Evolutionary conservation across 2,888 invertebrate genomes (phyloP), one percentile per base, ranked within the genome.

Genomic region (Papilio elwesi): DNA sequence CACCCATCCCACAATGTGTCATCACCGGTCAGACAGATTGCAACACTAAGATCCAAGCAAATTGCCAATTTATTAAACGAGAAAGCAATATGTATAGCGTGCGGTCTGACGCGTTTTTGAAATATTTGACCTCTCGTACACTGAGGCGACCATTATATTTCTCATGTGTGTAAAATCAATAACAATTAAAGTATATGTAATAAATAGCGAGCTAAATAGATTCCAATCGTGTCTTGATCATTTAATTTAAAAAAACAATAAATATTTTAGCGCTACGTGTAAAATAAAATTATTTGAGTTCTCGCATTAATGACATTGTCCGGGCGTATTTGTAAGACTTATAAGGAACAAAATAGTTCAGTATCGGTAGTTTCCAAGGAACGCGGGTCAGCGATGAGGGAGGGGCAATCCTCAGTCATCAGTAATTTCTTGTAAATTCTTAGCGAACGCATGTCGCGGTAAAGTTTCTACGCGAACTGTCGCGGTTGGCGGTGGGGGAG

Each of bases 51-150:
- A 63, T 16, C 47, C 52, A 70, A 70, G 38, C 69, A 68, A 68
- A 68, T 48, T 57, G 57, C 48, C n/a, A 26, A 51, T 70, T 70
- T 47, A 51, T 63, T 63, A 43, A 70, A 70, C 63, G 51, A 52
- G 62, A 70, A 63, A 70, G 63, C 52, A 15, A 38, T 63, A 69
- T 43, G 36, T 43, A 59, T 26, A 49, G 11, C 48, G 55, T 12
- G 11, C 9, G 8, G 55, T 47, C 5, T 43, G 3, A 9, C n/a
- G 26, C 26, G 59, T 59, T 43, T 59, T 43, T 59, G 67, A 53
- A 67, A 53, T 47, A 43, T 47, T 36, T 67, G 67, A 67, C 67
- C 67, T 67, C 47, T 67, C n/a, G 38, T n/a, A 43, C 43, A 43
- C 59, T 59, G 59, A 38, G n/a, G 10, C 59, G 7, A 38, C n/a